These are phyloP conservation scores for Leptoclinus maculatus DNA, from an alignment of 2,797 vertebrate species.

Conservation along the genomic window DNA sequence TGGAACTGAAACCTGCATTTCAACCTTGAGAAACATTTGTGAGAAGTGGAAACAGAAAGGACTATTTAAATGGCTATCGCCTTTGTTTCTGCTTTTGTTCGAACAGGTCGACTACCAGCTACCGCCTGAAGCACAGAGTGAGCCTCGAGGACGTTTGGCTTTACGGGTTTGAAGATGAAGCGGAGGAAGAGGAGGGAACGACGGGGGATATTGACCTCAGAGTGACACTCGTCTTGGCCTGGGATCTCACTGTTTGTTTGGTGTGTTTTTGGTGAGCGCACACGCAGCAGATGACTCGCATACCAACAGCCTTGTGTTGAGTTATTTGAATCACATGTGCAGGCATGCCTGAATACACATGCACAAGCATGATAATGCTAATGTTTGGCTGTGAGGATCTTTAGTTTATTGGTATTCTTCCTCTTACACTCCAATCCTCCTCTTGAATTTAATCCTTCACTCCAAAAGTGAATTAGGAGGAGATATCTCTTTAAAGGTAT, in stretches of 20 bases:
- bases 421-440: not conserved
- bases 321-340: not conserved
- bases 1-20: slow-evolving; percentile 30
- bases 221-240: slow-evolving; percentile 72
- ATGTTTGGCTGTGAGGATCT: not conserved
- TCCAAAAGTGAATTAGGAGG: not conserved
- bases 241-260: slow-evolving; percentile 72
- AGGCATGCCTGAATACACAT: not conserved
- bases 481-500: not conserved
- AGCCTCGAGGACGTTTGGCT: slow-evolving; percentile 75
- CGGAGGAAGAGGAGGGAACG: slow-evolving; percentile 48
- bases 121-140: slow-evolving; percentile 78
- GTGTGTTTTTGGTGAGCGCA: slow-evolving; percentile 77
- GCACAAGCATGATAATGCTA: not conserved
- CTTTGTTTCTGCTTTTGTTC: slow-evolving; percentile 14
- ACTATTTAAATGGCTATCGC: not conserved
- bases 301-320: not conserved
- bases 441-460: not conserved
- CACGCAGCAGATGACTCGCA: not conserved
- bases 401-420: not conserved
- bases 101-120: slow-evolving; percentile 75
- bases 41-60: not conserved
- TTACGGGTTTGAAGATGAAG: slow-evolving; percentile 66
- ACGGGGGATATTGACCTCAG: slow-evolving; percentile 45
- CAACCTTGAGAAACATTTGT: not conserved